Evolutionary conservation across 2,888 invertebrate genomes (phyloP), one percentile per base, ranked within the genome.

Genomic region (Argyra leucocephala): DNA sequence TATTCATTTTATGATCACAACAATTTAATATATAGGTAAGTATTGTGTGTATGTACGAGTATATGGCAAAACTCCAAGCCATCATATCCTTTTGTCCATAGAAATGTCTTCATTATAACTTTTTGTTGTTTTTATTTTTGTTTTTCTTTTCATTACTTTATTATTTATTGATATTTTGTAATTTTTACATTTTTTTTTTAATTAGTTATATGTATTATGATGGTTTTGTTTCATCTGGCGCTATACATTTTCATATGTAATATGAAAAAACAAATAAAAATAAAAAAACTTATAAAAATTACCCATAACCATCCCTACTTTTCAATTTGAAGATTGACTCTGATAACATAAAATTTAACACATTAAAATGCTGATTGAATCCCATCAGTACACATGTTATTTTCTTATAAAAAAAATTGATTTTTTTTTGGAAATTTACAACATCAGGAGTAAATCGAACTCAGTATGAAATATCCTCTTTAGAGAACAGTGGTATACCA

Each of bases 1-100:
- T 48, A 48, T 48, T 48, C 48, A 48, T 15, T 48, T 48, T 48
- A 48, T 48, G 48, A 48, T 48, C 48, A 48, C n/a, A n/a, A n/a
- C n/a, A n/a, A n/a, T n/a, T n/a, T n/a, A n/a, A n/a, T n/a, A n/a
- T 31, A 10, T 31, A 12, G 31, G 31, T 12, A 31, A 31, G 12
- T 31, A 31, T 31, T n/a, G n/a, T n/a, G n/a, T n/a, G n/a, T n/a
- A n/a, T n/a, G n/a, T n/a, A n/a, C n/a, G n/a, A n/a, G n/a, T n/a
- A n/a, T 31, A 31, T 31, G 31, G 31, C 31, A 31, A 31, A 31
- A 31, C 31, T 7, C n/a, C n/a, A n/a, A n/a, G 10, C 10, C 5
- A 31, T 31, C 4, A 48, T 48, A 18, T 48, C 48, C 48, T 48
- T 48, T 48, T 18, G 18, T 48, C 9, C 48, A 48, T 48, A 48